Conservation (phyloP, 2,888 invertebrate species). For the Apamea monoglypha region DNA sequence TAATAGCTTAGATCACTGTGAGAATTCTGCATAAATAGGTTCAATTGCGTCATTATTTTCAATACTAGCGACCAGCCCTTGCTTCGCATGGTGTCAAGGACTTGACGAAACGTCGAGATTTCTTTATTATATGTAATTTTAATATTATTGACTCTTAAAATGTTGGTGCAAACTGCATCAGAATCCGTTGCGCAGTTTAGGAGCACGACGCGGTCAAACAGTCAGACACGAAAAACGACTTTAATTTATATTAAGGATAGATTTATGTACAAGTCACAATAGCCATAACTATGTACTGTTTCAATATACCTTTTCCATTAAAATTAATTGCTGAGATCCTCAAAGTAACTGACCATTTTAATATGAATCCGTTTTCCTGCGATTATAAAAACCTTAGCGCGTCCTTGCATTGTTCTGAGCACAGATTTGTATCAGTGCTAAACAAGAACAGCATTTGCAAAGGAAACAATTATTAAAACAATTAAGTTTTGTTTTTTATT, state of each 20-base stretch:
- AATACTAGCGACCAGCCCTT: neutral
- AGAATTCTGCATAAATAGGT: slow-evolving; percentile 9
- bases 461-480: slow-evolving; percentile 68
- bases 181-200: no score
- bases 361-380: slow-evolving; percentile 57
- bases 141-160: no score
- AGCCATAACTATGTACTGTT: neutral
- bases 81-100: no score
- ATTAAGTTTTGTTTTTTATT: slow-evolving; percentile 57
- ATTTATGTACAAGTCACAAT: no score
- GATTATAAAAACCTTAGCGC: slow-evolving; percentile 59
- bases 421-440: slow-evolving; percentile 65
- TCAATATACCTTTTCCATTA: slow-evolving; percentile 24
- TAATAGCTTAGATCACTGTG: slow-evolving; percentile 23
- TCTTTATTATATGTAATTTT: no score
- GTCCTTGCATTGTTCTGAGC: slow-evolving; percentile 77
- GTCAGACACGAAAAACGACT: no score
- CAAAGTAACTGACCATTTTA: slow-evolving; percentile 29
- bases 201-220: no score
- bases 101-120: no score
- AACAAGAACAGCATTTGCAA: slow-evolving; percentile 65
- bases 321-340: slow-evolving; percentile 30
- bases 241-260: no score
- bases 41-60: slow-evolving; percentile 3
- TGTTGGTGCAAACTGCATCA: no score